Percentiles rank a stretch among this genome's conserved stretches.
Evolutionary conservation across 2,113 vertebrate species (phyloP).

Genomic region (Calidris pugnax): DNA sequence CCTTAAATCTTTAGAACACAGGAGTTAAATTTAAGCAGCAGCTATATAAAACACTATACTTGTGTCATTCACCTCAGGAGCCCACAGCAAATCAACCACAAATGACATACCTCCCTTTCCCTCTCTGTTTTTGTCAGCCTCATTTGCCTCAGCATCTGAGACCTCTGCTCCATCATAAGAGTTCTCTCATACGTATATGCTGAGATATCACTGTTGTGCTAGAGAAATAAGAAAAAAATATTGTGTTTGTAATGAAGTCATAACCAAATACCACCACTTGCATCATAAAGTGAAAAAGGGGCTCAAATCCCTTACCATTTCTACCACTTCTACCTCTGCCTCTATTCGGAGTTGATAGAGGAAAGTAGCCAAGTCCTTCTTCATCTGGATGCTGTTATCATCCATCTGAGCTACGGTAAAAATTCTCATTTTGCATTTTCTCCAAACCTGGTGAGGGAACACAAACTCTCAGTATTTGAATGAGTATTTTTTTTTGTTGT

Average conservation of each 20-base stretch:
- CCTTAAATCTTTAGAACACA: not conserved
- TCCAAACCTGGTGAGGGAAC: conserved; percentile 85
- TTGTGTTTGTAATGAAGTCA: not conserved
- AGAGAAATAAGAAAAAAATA: not conserved
- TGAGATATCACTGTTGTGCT: conserved; percentile 97
- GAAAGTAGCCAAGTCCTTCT: conserved; percentile 94
- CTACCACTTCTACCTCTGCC: conserved; percentile 97
- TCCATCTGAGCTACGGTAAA: conserved; percentile 99
- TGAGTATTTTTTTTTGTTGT: no score
- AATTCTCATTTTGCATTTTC: conserved; percentile 96
- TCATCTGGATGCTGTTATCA: conserved; percentile 99
- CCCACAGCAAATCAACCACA: not conserved
- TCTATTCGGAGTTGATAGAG: conserved; percentile 96
- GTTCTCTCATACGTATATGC: conserved; percentile 97
- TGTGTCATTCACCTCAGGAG: not conserved
- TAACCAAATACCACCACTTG: not conserved
- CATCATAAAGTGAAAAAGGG: not conserved
- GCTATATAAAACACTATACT: not conserved
- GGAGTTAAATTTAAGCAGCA: not conserved
- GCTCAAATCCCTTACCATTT: conserved; percentile 85
- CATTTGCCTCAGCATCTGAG: conserved; percentile 98
- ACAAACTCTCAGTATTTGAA: not conserved
- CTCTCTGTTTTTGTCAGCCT: conserved; percentile 92
- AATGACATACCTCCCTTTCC: conserved; percentile 86
- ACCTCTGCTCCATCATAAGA: conserved; percentile 98